Evolutionary conservation across 2,888 invertebrate species (phyloP).

Genomic region (Odontothrips loti): DNA sequence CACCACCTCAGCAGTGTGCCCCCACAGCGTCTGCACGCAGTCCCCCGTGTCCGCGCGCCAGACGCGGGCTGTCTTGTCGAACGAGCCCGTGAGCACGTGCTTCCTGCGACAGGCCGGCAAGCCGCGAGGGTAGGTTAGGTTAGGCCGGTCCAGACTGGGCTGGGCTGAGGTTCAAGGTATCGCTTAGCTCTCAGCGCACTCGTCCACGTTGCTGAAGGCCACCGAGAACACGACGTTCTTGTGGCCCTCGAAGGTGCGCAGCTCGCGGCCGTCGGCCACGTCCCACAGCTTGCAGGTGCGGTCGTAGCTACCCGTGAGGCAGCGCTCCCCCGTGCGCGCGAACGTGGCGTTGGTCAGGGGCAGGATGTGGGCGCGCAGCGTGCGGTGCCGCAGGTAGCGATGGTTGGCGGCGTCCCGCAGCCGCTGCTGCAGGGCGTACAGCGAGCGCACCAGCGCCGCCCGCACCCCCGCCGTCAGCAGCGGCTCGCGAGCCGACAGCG

Average conservation of each 20-base stretch:
- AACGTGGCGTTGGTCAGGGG: conserved; percentile 67
- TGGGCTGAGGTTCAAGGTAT: background rate
- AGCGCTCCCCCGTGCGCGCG: conserved; percentile 49
- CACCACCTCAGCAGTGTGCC: conserved; percentile 72
- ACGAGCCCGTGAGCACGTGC: conserved; percentile 71
- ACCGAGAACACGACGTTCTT: conserved; percentile 79
- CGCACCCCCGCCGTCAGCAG: conserved; percentile 56
- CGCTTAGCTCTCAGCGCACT: conserved; percentile 51
- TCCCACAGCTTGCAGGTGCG: conserved; percentile 78
- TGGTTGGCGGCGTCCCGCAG: conserved; percentile 59
- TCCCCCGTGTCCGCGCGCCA: conserved; percentile 67
- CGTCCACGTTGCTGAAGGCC: conserved; percentile 68
- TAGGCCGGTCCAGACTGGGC: background rate
- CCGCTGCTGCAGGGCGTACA: conserved; percentile 60
- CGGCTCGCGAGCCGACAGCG: conserved; percentile 53
- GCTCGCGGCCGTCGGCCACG: conserved; percentile 63
- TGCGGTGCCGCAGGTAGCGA: conserved; percentile 63
- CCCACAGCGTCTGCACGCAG: conserved; percentile 64
- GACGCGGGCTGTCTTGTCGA: conserved; percentile 71
- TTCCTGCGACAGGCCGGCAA: conserved; percentile 52
- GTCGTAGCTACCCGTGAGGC: conserved; percentile 78
- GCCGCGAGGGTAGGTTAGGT: background rate
- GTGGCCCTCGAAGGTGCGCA: conserved; percentile 67
- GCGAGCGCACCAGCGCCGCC: conserved; percentile 57
- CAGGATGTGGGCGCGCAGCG: conserved; percentile 61